A percentile compares a stretch with the other conserved stretches of the same genome.
Evolutionary conservation across 2,888 invertebrate genomes (phyloP).

Genomic region (Acrocyrtus sp.): DNA sequence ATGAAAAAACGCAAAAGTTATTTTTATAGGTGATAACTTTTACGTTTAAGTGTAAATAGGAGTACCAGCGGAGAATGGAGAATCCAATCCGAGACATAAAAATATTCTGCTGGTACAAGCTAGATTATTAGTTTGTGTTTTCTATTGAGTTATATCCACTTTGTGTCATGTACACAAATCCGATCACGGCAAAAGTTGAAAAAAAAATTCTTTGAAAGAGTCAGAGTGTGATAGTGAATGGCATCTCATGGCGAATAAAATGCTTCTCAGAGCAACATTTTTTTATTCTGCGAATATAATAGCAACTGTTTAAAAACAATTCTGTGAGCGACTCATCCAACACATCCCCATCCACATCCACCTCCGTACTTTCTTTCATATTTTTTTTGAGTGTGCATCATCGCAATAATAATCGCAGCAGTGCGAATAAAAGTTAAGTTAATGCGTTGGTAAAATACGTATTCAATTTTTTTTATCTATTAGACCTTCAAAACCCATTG

Average conservation of each 20-base stretch:
- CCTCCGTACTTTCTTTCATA: no score
- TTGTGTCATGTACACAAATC: conserved; percentile 9
- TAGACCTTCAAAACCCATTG: background rate
- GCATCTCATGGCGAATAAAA: background rate
- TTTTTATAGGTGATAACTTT: background rate
- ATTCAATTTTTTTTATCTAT: background rate
- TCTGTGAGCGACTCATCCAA: background rate
- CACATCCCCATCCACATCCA: conserved; percentile 5
- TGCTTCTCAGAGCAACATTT: background rate
- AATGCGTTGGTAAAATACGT: no score
- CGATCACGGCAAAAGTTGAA: background rate
- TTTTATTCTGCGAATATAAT: no score
- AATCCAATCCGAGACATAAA: no score
- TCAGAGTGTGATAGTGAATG: background rate
- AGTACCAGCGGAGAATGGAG: background rate
- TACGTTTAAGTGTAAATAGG: background rate
- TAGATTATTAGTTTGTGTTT: conserved; percentile 9
- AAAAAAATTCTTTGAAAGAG: no score
- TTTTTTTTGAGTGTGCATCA: no score
- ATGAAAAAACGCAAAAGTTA: background rate
- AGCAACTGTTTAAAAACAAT: no score
- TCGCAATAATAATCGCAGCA: no score
- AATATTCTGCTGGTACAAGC: background rate
- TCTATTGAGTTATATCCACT: background rate
- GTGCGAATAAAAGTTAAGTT: no score